These are phyloP conservation scores for Dysmachus trigonus DNA, from an alignment of 2,888 invertebrate genomes.

Conservation along the genomic window DNA sequence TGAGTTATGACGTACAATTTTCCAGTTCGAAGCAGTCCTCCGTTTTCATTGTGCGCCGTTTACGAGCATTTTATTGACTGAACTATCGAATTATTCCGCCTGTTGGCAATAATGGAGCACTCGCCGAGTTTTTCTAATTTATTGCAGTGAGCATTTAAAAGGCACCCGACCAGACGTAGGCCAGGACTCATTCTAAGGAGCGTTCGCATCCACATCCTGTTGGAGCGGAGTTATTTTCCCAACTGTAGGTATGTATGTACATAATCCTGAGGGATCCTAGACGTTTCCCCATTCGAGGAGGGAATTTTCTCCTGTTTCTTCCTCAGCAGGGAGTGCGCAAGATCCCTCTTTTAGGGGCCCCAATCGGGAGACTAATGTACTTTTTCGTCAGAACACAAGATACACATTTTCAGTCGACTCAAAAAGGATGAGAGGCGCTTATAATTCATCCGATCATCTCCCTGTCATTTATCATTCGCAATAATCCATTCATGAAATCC, in stretches of 20 bases:
- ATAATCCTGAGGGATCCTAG: neutral
- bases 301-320: neutral
- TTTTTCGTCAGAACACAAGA: neutral
- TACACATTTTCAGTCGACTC: neutral
- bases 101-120: neutral
- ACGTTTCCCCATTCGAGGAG: neutral
- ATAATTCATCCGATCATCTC: slow-evolving; percentile 28
- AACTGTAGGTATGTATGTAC: neutral
- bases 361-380: neutral
- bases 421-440: neutral
- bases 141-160: neutral
- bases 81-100: neutral
- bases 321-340: neutral
- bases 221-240: neutral
- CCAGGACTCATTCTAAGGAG: neutral
- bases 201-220: neutral
- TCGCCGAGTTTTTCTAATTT: neutral
- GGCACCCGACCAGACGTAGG: neutral
- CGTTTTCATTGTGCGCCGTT: neutral
- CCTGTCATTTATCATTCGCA: slow-evolving; percentile 30
- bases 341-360: neutral
- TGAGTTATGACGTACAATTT: neutral
- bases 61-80: neutral
- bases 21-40: neutral
- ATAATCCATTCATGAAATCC: slow-evolving; percentile 34